A percentile compares a stretch with the other conserved stretches of the same genome.
Evolutionary conservation across 1,140 invertebrate genomes (phyloP).

Genomic region (Venturia canescens): DNA sequence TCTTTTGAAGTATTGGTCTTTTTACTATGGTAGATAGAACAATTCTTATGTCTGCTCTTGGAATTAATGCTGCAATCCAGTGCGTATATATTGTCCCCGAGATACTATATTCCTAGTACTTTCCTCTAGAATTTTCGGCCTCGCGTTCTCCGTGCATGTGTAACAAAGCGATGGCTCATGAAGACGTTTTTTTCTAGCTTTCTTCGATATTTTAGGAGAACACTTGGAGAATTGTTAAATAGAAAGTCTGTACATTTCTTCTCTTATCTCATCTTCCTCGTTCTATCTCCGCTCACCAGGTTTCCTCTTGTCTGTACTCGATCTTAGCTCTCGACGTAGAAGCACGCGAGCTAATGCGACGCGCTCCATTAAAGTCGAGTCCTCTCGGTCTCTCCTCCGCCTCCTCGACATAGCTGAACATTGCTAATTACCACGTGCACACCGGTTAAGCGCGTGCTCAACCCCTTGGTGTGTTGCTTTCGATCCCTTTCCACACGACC

Average conservation of each 20-base stretch:
- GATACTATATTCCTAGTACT: too few species aligned
- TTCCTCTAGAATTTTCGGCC: too few species aligned
- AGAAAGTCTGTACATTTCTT: background rate
- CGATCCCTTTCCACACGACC: background rate
- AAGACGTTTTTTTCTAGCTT: background rate
- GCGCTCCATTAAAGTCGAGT: conserved; percentile 67
- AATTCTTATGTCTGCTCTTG: too few species aligned
- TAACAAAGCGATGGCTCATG: background rate
- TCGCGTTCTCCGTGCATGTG: too few species aligned
- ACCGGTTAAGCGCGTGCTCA: conserved; percentile 31
- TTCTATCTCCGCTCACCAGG: conserved; percentile 13
- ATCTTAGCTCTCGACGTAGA: conserved; percentile 63
- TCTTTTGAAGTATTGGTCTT: too few species aligned
- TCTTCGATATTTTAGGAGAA: background rate
- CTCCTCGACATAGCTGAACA: conserved; percentile 58
- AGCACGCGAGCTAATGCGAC: conserved; percentile 65
- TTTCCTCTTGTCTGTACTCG: conserved; percentile 59
- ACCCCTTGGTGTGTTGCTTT: conserved; percentile 2
- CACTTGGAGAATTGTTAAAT: background rate
- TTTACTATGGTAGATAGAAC: too few species aligned
- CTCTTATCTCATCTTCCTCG: background rate
- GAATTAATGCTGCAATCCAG: too few species aligned
- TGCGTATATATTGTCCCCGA: too few species aligned
- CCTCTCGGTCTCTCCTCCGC: conserved; percentile 10
- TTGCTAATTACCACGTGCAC: conserved; percentile 64